phyloP scores from a whole-genome alignment of 1,140 invertebrate species.

The Drosophila pallidifrons region DNA sequence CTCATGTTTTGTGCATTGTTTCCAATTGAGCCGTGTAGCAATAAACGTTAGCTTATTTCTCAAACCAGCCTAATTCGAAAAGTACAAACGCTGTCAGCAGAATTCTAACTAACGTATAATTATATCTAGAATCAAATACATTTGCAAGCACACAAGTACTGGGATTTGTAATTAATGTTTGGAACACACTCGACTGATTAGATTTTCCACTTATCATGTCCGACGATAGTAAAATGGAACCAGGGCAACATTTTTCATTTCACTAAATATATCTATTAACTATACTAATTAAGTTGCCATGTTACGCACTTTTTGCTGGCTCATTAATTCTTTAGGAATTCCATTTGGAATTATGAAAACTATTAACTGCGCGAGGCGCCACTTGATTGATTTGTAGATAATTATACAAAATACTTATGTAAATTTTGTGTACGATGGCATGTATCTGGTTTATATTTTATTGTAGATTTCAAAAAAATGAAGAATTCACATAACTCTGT shows the following conservation, averaged over 20 bases:
- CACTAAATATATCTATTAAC: neutral
- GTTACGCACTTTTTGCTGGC: neutral
- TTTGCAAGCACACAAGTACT: neutral
- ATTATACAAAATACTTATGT: neutral
- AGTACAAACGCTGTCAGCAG: neutral
- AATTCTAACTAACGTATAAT: neutral
- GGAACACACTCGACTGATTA: too few species aligned
- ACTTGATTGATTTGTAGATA: constrained; percentile 3
- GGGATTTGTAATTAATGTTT: too few species aligned
- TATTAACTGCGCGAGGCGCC: neutral
- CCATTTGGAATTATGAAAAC: constrained; percentile 35
- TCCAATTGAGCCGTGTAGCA: constrained; percentile 9
- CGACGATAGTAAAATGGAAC: neutral
- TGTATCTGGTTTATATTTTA: constrained; percentile 9
- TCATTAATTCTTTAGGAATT: neutral
- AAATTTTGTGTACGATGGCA: neutral
- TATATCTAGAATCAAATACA: neutral
- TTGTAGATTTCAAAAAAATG: neutral
- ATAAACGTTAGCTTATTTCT: neutral
- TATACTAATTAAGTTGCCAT: neutral
- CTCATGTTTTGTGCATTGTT: constrained; percentile 48
- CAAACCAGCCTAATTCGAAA: neutral
- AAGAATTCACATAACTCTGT: neutral
- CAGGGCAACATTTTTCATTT: neutral
- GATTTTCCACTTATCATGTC: too few species aligned